A percentile compares a stretch with the other conserved stretches of the same genome.
phyloP scores from a whole-genome alignment of 2,113 vertebrate genomes.

The Eira barbara region DNA sequence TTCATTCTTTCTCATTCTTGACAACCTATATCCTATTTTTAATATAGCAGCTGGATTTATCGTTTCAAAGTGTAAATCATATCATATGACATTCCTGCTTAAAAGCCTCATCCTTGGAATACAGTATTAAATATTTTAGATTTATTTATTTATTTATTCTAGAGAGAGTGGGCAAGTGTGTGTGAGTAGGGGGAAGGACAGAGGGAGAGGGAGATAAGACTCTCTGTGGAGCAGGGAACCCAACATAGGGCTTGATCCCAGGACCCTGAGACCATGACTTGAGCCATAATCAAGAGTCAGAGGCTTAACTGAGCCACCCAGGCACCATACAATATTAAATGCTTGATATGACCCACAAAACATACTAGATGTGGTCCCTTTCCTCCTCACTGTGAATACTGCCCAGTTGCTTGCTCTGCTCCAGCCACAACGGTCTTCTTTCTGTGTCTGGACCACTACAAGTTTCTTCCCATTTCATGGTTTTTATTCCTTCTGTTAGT shows the following conservation, averaged over 20 bases:
- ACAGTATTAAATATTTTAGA: background rate
- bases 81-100: background rate
- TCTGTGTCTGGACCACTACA: background rate
- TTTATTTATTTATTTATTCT: background rate
- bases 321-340: background rate
- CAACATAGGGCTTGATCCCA: background rate
- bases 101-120: background rate
- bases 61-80: slow-evolving; percentile 27
- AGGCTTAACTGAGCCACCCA: background rate
- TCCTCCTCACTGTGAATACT: background rate
- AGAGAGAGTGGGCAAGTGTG: background rate
- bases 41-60: background rate
- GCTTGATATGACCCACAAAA: background rate
- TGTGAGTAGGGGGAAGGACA: background rate
- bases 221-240: background rate
- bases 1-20: background rate
- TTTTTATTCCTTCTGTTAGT: background rate
- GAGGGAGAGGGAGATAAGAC: background rate
- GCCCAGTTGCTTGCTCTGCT: background rate
- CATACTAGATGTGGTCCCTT: background rate
- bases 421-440: background rate
- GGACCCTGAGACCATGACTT: background rate
- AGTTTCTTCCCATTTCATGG: background rate
- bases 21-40: background rate
- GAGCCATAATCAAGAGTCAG: background rate